These are phyloP conservation scores for Agriotes lineatus DNA, from an alignment of 2,888 invertebrate species.

Conservation along the genomic window DNA sequence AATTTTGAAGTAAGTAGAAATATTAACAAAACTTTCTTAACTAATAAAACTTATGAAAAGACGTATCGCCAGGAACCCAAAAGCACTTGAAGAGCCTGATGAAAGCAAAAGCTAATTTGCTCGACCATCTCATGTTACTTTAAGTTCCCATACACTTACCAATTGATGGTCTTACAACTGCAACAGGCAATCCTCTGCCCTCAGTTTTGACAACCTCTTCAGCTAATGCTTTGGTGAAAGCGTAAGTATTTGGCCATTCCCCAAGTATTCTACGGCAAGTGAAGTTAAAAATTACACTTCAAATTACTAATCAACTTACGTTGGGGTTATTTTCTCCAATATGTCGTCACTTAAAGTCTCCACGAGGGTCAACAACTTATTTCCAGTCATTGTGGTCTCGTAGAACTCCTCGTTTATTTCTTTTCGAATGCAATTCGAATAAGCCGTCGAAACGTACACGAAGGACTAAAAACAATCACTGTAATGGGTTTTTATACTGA, in stretches of 20 bases:
- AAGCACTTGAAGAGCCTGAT: too few relatives aligned
- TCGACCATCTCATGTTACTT: too few relatives aligned
- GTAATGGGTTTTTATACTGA: conserved; percentile 56
- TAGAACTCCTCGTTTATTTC: conserved; percentile 64
- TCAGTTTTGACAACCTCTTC: conserved; percentile 72
- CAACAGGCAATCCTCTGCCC: conserved; percentile 70
- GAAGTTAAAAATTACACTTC: not conserved
- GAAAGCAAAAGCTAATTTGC: too few relatives aligned
- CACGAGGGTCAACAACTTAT: conserved; percentile 61
- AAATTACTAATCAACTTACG: too few relatives aligned
- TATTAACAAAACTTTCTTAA: too few relatives aligned
- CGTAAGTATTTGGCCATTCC: conserved; percentile 79
- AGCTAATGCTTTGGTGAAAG: conserved; percentile 79
- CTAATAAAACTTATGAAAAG: too few relatives aligned
- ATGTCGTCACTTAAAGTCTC: conserved; percentile 61
- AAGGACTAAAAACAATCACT: conserved; percentile 47
- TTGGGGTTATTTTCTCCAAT: conserved; percentile 58
- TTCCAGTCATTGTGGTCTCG: conserved; percentile 65
- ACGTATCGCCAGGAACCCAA: too few relatives aligned
- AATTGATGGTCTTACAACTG: conserved; percentile 73
- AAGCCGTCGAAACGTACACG: conserved; percentile 57
- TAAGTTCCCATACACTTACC: too few relatives aligned
- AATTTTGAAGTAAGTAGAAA: too few relatives aligned
- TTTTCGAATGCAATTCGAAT: conserved; percentile 50
- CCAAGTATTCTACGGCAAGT: conserved; percentile 62